Evolutionary conservation across 2,888 invertebrate species (phyloP).

Genomic region (Dendrolimus pini): DNA sequence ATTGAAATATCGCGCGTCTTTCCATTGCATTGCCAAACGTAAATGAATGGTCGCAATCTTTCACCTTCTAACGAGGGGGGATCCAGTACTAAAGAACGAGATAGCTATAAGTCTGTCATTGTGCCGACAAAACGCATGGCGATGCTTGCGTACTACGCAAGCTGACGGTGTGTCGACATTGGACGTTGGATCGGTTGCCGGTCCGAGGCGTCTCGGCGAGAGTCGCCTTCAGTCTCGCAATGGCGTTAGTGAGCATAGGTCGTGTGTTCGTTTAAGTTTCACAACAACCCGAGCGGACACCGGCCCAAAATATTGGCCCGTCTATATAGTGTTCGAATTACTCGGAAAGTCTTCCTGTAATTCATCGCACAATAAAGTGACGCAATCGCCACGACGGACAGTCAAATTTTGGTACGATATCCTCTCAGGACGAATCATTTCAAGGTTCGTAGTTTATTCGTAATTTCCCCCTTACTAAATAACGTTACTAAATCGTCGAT

Average conservation of each 20-base stretch:
- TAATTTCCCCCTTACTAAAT: constrained; percentile 69
- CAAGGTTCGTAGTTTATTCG: constrained; percentile 74
- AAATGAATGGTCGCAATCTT: constrained; percentile 64
- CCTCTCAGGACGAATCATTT: constrained; percentile 74
- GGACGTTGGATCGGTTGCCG: constrained; percentile 72
- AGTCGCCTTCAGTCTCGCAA: constrained; percentile 68
- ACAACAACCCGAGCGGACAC: constrained; percentile 74
- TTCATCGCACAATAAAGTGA: constrained; percentile 52
- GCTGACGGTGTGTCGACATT: constrained; percentile 75
- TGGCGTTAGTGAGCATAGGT: constrained; percentile 68
- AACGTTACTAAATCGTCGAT: constrained; percentile 49
- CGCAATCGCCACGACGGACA: constrained; percentile 62
- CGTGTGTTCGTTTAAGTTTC: constrained; percentile 67
- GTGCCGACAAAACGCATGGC: constrained; percentile 48
- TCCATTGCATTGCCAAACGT: constrained; percentile 64
- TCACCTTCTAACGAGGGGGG: constrained; percentile 30
- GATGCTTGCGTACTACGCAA: constrained; percentile 72
- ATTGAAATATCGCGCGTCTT: constrained; percentile 44
- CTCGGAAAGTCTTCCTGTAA: constrained; percentile 62
- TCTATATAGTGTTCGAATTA: constrained; percentile 68
- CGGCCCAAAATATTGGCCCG: constrained; percentile 78
- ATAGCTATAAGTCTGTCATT: constrained; percentile 25
- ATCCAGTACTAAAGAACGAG: constrained; percentile 38
- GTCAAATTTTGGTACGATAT: constrained; percentile 77
- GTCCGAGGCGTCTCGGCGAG: constrained; percentile 58